Conservation (phyloP, 2,113 vertebrate species). For the Heterocephalus glaber region DNA sequence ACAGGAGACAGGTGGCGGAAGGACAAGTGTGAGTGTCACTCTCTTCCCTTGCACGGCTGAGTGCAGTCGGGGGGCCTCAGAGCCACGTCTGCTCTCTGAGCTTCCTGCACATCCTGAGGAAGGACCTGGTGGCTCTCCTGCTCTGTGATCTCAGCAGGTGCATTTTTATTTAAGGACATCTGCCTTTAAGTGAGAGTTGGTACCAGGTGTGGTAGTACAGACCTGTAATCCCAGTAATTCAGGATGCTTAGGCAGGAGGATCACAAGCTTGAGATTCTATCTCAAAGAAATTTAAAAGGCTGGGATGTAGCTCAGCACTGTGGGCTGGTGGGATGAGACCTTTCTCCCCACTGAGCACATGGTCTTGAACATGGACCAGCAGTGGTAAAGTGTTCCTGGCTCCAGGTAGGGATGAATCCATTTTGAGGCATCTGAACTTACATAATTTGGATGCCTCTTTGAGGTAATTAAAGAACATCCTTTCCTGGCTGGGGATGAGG, state of each 20-base stretch:
- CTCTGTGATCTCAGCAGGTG: not conserved
- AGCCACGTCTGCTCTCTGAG: not conserved
- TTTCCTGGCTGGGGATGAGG: not conserved
- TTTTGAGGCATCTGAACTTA: not conserved
- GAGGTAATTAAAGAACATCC: not conserved
- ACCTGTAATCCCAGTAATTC: not conserved
- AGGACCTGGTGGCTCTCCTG: fast-evolving
- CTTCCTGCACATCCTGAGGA: not conserved
- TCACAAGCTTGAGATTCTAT: not conserved
- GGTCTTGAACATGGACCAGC: not conserved
- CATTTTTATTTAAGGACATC: not conserved
- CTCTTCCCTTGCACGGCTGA: not conserved
- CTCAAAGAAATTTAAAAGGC: not conserved
- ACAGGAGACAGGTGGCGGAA: not conserved
- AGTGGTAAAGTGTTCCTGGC: not conserved
- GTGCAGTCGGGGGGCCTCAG: not conserved
- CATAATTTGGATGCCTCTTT: not conserved
- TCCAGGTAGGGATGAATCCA: not conserved
- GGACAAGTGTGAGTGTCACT: fast-evolving
- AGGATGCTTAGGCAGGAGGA: not conserved
- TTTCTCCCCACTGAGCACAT: not conserved
- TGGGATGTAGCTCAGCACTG: not conserved
- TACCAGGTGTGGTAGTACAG: not conserved
- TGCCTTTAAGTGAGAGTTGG: not conserved
- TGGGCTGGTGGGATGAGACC: not conserved